phyloP scores from a whole-genome alignment of 1,140 invertebrate genomes.

The Drosophila baimaii region DNA sequence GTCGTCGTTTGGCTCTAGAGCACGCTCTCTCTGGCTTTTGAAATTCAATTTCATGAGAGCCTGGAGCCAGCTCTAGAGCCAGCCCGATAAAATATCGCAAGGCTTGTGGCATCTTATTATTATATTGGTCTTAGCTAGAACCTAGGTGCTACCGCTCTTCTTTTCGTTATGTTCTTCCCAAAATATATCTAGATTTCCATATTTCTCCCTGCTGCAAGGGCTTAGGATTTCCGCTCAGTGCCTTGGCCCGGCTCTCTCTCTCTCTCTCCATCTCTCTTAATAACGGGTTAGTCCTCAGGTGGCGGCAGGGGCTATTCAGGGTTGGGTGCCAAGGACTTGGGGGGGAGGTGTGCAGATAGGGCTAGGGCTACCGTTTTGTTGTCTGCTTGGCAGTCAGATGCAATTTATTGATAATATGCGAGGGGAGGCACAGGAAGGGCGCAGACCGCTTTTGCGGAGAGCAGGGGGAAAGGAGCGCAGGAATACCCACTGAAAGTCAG shows the following conservation, averaged over 20 bases:
- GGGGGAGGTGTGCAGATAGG: constrained; percentile 2
- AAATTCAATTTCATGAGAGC: no score
- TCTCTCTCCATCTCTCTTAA: constrained; percentile 51
- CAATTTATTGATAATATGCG: constrained; percentile 80
- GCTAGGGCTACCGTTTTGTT: constrained; percentile 37
- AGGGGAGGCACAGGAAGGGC: constrained; percentile 20
- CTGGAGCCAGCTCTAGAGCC: no score
- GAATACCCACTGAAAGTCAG: constrained; percentile 42
- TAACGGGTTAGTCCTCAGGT: constrained; percentile 55
- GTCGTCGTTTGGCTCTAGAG: no score
- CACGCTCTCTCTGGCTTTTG: no score
- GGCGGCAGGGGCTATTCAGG: constrained; percentile 1
- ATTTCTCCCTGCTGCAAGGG: no score
- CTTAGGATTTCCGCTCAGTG: constrained; percentile 10
- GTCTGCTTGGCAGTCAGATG: constrained; percentile 73
- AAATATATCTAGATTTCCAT: no score
- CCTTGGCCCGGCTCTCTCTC: no score
- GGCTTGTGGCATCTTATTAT: no score
- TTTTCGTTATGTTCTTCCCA: no score
- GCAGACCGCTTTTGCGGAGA: neutral
- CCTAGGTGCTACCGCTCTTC: no score
- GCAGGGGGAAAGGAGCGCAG: neutral
- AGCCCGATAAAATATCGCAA: no score
- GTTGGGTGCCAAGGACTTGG: neutral
- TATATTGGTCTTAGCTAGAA: no score